These are phyloP conservation scores for Phortica magna DNA, from an alignment of 2,888 invertebrate genomes.

Conservation along the genomic window DNA sequence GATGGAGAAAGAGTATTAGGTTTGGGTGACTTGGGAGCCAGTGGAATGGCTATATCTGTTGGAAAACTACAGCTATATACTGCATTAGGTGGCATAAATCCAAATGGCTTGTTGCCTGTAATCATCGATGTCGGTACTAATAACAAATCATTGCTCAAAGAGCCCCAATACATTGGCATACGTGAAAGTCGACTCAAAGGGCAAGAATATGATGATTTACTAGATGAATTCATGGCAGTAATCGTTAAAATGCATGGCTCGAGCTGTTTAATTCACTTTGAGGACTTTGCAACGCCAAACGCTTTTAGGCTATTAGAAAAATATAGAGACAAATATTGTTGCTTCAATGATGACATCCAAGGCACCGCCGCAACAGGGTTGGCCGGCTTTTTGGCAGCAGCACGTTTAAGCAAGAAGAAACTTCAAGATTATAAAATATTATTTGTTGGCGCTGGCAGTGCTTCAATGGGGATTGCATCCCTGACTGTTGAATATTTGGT, in stretches of 20 bases:
- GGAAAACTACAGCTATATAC: slow-evolving; percentile 62
- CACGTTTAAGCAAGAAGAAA: slow-evolving; percentile 47
- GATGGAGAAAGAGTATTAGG: slow-evolving; percentile 62
- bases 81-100: slow-evolving; percentile 51
- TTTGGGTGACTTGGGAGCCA: slow-evolving; percentile 59
- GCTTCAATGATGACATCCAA: slow-evolving; percentile 60
- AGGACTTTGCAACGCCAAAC: slow-evolving; percentile 62
- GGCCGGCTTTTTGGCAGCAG: slow-evolving; percentile 51
- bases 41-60: slow-evolving; percentile 64
- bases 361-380: slow-evolving; percentile 59
- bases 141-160: slow-evolving; percentile 49
- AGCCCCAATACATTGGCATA: slow-evolving; percentile 59
- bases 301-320: slow-evolving; percentile 56
- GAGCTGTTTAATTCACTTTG: slow-evolving; percentile 58
- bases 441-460: slow-evolving; percentile 60
- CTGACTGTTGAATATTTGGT: slow-evolving; percentile 48
- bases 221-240: slow-evolving; percentile 54
- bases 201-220: slow-evolving; percentile 55
- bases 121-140: slow-evolving; percentile 58
- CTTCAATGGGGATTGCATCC: slow-evolving; percentile 48
- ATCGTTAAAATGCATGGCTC: slow-evolving; percentile 45
- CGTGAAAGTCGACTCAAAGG: slow-evolving; percentile 54
- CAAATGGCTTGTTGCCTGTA: slow-evolving; percentile 47
- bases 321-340: slow-evolving; percentile 52
- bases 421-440: slow-evolving; percentile 52